phyloP scores from a whole-genome alignment of 2,113 vertebrate species.

The Macquaria ambigua region DNA sequence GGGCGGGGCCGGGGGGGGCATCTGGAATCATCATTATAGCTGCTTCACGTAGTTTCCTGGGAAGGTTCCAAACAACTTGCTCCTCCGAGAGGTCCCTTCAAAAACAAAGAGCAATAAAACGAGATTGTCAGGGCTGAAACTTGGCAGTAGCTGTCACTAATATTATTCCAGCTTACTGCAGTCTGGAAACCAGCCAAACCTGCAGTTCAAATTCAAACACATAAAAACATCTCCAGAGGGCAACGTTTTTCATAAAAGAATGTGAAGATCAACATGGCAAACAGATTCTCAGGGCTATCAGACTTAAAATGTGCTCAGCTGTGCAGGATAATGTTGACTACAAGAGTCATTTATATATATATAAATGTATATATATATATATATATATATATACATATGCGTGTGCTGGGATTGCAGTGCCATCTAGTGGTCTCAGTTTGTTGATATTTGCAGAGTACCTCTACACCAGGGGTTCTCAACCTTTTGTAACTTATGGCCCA shows the following conservation, averaged over 20 bases:
- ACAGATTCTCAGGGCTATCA: background rate
- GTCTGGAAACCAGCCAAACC: conserved; percentile 10
- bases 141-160: background rate
- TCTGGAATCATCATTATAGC: conserved; percentile 89
- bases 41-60: conserved; percentile 99
- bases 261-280: background rate
- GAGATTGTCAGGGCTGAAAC: background rate
- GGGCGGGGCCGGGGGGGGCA: conserved; percentile 40
- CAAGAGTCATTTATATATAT: background rate
- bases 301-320: background rate
- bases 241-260: background rate
- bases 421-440: conserved; percentile 44
- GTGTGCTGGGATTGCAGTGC: conserved; percentile 14
- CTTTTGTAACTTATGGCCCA: no score
- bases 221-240: background rate
- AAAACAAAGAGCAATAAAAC: conserved; percentile 58
- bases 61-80: conserved; percentile 98
- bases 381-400: no score
- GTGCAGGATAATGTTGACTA: background rate
- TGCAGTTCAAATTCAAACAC: conserved; percentile 12
- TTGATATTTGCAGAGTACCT: background rate
- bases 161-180: background rate
- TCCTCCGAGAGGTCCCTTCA: conserved; percentile 97
- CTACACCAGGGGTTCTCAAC: no score
- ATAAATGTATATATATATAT: no score